phyloP scores from a whole-genome alignment of 2,888 invertebrate species.

The Marasmarcha lunaedactyla region DNA sequence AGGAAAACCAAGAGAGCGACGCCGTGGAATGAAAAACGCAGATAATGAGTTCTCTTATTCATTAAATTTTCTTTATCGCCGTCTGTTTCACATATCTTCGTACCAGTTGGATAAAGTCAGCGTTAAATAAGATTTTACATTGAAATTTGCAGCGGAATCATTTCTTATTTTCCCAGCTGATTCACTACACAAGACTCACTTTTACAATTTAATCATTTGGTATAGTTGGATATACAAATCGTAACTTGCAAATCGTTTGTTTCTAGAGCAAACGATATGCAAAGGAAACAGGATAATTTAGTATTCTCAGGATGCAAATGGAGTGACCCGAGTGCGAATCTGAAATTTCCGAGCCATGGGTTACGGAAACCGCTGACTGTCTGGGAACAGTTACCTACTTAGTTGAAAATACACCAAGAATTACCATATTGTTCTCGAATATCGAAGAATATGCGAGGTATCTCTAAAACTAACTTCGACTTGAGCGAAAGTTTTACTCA shows the following conservation, averaged over 20 bases:
- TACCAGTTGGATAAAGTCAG: neutral
- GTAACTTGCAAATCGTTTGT: neutral
- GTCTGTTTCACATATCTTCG: slow-evolving; percentile 16
- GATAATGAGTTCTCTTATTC: slow-evolving; percentile 50
- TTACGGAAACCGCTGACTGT: slow-evolving; percentile 1
- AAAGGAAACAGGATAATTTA: slow-evolving; percentile 1
- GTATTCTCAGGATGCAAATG: slow-evolving; percentile 1
- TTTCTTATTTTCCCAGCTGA: too few species aligned
- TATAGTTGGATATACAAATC: neutral
- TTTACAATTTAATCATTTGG: too few species aligned
- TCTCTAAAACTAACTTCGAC: too few species aligned
- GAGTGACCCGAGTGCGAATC: slow-evolving; percentile 1
- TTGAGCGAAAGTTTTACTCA: too few species aligned
- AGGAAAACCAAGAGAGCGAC: slow-evolving; percentile 41
- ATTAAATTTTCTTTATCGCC: slow-evolving; percentile 28
- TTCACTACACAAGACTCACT: too few species aligned
- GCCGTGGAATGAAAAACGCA: slow-evolving; percentile 32
- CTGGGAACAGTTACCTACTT: neutral
- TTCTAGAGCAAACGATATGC: neutral
- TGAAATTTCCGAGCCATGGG: neutral
- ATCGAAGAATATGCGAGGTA: too few species aligned
- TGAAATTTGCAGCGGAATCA: too few species aligned
- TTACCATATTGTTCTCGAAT: neutral
- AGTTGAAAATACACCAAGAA: neutral
- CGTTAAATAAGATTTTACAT: too few species aligned